phyloP scores from a whole-genome alignment of 2,797 vertebrate species.

The Poecilia picta region DNA sequence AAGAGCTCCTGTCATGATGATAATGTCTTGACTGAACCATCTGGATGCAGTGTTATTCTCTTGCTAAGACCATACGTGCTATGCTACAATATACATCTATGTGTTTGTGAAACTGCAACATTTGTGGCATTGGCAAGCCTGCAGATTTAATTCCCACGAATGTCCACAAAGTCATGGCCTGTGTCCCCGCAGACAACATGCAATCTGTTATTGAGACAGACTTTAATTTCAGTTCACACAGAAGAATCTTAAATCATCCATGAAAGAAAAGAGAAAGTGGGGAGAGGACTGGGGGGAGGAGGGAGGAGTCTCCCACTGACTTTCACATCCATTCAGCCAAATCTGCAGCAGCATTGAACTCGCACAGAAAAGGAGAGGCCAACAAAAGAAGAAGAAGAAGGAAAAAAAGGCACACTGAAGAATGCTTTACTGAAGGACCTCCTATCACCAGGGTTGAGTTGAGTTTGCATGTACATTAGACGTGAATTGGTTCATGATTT shows the following conservation, averaged over 20 bases:
- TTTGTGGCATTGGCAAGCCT: not conserved
- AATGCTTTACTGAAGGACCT: slow-evolving; percentile 33
- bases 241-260: slow-evolving; percentile 54
- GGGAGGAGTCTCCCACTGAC: slow-evolving; percentile 74
- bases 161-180: not conserved
- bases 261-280: slow-evolving; percentile 18
- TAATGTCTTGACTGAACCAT: not conserved
- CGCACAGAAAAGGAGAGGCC: slow-evolving; percentile 35
- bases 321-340: slow-evolving; percentile 78
- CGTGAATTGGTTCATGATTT: slow-evolving; percentile 44
- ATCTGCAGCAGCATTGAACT: slow-evolving; percentile 78
- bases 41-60: not conserved
- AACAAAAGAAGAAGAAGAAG: not conserved
- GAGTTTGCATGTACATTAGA: slow-evolving; percentile 38
- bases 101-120: slow-evolving; percentile 3
- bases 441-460: not conserved
- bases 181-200: not conserved
- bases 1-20: not conserved
- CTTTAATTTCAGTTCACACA: slow-evolving; percentile 33
- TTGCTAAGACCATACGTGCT: not conserved
- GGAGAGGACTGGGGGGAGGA: slow-evolving; percentile 10
- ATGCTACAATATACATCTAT: not conserved
- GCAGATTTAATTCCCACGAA: not conserved
- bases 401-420: slow-evolving; percentile 7
- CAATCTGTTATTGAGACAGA: slow-evolving; percentile 7